A percentile compares a stretch with the other conserved stretches of the same genome.
These are phyloP conservation scores for Oscheius sp. DNA, from an alignment of 2,888 invertebrate species.

Conservation along the genomic window DNA sequence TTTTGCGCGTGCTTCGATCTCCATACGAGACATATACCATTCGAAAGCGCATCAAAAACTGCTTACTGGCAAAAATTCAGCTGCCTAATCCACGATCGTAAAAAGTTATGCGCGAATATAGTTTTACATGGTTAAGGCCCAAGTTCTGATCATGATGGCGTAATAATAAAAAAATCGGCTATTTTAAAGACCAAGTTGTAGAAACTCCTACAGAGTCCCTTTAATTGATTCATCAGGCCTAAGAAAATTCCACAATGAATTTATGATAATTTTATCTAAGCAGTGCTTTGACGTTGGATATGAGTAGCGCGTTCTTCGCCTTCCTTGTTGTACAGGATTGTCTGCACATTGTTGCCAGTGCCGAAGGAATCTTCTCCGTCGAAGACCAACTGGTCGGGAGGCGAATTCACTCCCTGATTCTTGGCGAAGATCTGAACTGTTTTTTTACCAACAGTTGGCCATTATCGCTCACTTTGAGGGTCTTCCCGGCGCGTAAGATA, in stretches of 20 bases:
- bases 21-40: no score
- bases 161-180: no score
- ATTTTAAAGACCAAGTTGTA: no score
- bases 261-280: constrained; percentile 26
- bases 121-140: no score
- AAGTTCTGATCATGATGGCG: no score
- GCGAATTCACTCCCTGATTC: constrained; percentile 63
- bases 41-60: no score
- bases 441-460: background rate
- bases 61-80: no score
- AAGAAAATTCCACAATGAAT: constrained; percentile 19
- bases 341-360: constrained; percentile 69
- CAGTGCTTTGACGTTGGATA: constrained; percentile 60
- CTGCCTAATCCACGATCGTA: no score
- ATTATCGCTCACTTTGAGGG: constrained; percentile 51
- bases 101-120: no score
- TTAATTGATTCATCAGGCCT: constrained; percentile 22
- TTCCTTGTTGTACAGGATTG: constrained; percentile 71
- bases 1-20: no score
- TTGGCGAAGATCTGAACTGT: constrained; percentile 58
- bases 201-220: background rate
- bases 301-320: constrained; percentile 72
- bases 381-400: constrained; percentile 69
- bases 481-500: constrained; percentile 59
- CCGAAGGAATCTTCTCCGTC: constrained; percentile 72